A percentile compares a stretch with the other conserved stretches of the same genome.
phyloP scores from a whole-genome alignment of 2,113 vertebrate genomes.

The Sigmodon hispidus region DNA sequence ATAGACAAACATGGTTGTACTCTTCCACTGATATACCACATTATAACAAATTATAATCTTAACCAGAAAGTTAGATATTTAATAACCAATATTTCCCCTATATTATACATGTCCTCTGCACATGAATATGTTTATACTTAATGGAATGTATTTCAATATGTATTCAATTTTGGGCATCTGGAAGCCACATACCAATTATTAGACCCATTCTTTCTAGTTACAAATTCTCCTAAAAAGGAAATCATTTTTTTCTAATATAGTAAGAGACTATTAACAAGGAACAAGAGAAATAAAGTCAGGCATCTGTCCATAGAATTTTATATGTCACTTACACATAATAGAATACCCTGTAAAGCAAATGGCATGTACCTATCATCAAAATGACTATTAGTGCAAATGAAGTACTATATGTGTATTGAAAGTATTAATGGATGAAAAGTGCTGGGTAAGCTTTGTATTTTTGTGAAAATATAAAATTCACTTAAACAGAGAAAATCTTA shows the following conservation, averaged over 20 bases:
- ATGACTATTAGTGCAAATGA: not conserved
- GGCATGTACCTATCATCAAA: not conserved
- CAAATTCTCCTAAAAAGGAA: not conserved
- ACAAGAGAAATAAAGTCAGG: not conserved
- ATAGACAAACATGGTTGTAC: not conserved
- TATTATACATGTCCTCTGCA: not conserved
- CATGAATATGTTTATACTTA: not conserved
- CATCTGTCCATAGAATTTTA: not conserved
- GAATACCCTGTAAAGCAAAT: not conserved
- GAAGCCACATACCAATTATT: not conserved
- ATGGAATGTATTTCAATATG: not conserved
- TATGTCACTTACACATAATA: not conserved
- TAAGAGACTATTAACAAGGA: not conserved
- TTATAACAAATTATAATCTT: not conserved
- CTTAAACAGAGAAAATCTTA: not conserved
- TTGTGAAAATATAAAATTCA: slow-evolving; percentile 38
- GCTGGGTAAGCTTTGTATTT: not conserved
- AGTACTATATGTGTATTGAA: not conserved
- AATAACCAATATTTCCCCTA: not conserved
- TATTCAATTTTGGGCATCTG: not conserved
- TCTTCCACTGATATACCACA: not conserved
- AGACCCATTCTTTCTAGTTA: not conserved
- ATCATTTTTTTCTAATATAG: not conserved
- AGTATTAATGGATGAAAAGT: slow-evolving; percentile 18
- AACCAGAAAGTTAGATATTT: not conserved